Evolutionary conservation across 2,797 vertebrate genomes (phyloP), one percentile per base, ranked within the genome.

Genomic region (Miichthys miiuy): DNA sequence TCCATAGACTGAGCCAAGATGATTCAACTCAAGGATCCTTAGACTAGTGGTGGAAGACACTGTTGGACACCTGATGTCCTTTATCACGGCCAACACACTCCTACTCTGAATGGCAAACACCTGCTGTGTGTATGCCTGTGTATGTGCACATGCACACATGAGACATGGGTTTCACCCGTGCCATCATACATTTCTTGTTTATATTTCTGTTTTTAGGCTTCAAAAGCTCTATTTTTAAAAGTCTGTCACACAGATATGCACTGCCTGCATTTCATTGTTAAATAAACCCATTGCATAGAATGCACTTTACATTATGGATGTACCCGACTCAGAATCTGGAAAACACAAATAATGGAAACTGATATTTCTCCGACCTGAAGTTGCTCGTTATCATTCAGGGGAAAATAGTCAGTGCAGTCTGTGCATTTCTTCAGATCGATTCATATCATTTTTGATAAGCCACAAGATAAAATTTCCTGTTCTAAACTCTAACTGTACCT

Each of bases 11-110:
- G 20, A 0, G 55, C 44, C 16, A 44, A 48, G 58, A 52, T 41
- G 23, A 80, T 83, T 80, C 62, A 55, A 81, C 38, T 21, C 71
- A 84, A 86, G 80, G 78, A 86, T 68, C 51, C 57, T 30, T 23
- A 75, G 60, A 79, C 48, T 54, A 30, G 56, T 68, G 64, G 63
- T 68, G 64, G 63, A 81, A 80, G 23, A 81, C 48, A 44, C 54
- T 30, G 61, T 18, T 41, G 27, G 61, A 79, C 77, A 86, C 78
- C 75, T 77, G 72, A 75, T 72, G 79, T 78, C 70, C 78, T 77
- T 77, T 30, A 71, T 75, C 79, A 77, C 30, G 73, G 83, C 80
- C 80, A 83, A 52, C 41, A 85, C 68, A 56, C 73, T 44, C 42
- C 58, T 21, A 20, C 58, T 75, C 57, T 80, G 75, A 86, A 89